These are phyloP conservation scores for Aurelia sp. DNA, from an alignment of 30 jellyfish, hydroid and myxozoan species.

Conservation along the genomic window DNA sequence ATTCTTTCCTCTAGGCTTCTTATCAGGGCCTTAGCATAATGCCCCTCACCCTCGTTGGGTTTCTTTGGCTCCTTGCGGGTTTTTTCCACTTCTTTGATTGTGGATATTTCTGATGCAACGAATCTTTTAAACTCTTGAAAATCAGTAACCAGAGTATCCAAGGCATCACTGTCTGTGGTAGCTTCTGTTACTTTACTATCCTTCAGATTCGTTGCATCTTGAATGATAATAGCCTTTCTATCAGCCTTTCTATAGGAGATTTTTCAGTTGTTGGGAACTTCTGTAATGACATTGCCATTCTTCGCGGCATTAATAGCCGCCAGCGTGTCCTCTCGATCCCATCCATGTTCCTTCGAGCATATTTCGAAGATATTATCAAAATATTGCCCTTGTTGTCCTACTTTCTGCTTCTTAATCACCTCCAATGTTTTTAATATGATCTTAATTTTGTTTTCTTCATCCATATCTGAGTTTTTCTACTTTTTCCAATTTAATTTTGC, in stretches of 20 bases:
- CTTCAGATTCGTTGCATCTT: not conserved
- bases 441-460: no score
- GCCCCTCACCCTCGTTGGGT: not conserved
- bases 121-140: not conserved
- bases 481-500: no score
- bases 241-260: constrained; percentile 4
- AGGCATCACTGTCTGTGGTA: not conserved
- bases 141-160: constrained; percentile 3
- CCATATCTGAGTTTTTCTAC: no score
- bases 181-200: no score
- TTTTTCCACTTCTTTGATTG: not conserved
- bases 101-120: not conserved
- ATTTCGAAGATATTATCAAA: no score
- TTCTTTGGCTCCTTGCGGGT: constrained; percentile 3
- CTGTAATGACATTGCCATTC: constrained; percentile 5
- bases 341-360: constrained; percentile 6
- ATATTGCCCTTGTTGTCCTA: no score
- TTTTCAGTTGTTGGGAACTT: constrained; percentile 1
- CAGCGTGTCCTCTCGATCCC: constrained; percentile 21
- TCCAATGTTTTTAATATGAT: no score
- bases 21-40: not conserved
- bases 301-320: constrained; percentile 7
- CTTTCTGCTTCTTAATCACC: no score
- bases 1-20: constrained; percentile 6
- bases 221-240: not conserved